phyloP scores from a whole-genome alignment of 2,888 invertebrate genomes.

The Exocentrus adspersus region DNA sequence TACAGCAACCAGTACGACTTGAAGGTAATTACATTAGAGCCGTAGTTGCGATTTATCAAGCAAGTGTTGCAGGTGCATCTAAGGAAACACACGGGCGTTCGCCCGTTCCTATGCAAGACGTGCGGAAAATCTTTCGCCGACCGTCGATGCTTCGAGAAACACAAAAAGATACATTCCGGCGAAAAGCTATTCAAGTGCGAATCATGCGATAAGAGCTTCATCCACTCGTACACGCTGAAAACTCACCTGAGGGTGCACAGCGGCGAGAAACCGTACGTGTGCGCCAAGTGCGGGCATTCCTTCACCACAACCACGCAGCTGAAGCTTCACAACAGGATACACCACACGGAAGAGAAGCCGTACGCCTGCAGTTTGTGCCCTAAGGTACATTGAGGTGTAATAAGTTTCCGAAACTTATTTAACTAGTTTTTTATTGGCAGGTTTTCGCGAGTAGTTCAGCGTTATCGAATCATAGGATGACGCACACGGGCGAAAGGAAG shows the following conservation, averaged over 20 bases:
- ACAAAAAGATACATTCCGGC: slow-evolving; percentile 52
- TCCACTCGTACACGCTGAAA: slow-evolving; percentile 50
- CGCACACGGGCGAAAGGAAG: slow-evolving; percentile 51
- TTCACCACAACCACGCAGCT: slow-evolving; percentile 52
- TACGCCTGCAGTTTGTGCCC: slow-evolving; percentile 50
- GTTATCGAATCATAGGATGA: slow-evolving; percentile 48
- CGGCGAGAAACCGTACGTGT: slow-evolving; percentile 51
- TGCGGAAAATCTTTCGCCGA: slow-evolving; percentile 52
- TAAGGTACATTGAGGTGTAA: too few species aligned
- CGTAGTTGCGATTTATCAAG: not conserved
- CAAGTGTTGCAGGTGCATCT: slow-evolving; percentile 46
- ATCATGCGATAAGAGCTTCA: slow-evolving; percentile 50
- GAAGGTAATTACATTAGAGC: not conserved
- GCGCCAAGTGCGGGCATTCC: slow-evolving; percentile 50
- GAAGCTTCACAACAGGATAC: slow-evolving; percentile 49
- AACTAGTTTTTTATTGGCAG: too few species aligned
- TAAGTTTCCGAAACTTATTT: too few species aligned
- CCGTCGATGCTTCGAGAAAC: slow-evolving; percentile 49
- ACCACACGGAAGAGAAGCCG: slow-evolving; percentile 52
- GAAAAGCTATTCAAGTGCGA: slow-evolving; percentile 49
- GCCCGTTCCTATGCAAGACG: slow-evolving; percentile 46
- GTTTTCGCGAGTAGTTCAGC: slow-evolving; percentile 49
- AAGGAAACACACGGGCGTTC: slow-evolving; percentile 49
- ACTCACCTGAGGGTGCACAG: slow-evolving; percentile 50
- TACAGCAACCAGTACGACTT: slow-evolving; percentile 51